Evolutionary conservation across 2,113 vertebrate species (phyloP).

Genomic region (Ictalurus punctatus): DNA sequence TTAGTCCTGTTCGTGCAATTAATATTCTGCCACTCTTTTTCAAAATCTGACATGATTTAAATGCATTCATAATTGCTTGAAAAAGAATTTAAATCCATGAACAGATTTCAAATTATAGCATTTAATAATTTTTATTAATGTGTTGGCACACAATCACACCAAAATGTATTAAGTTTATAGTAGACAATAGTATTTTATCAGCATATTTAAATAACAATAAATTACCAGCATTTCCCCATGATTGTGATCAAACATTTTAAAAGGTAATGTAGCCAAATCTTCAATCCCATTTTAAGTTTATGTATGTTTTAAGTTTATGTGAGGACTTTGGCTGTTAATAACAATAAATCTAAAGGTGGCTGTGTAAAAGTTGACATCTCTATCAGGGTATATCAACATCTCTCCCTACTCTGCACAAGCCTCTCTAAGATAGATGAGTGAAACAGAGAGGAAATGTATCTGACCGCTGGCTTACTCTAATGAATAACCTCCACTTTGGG

Average conservation of each 20-base stretch:
- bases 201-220: background rate
- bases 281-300: slow-evolving; percentile 78
- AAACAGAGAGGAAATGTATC: slow-evolving; percentile 99
- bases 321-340: slow-evolving; percentile 83
- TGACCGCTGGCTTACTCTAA: slow-evolving; percentile 98
- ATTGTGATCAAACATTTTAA: slow-evolving; percentile 23
- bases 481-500: slow-evolving; percentile 99
- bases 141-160: background rate
- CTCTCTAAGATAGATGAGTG: slow-evolving; percentile 99
- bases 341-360: slow-evolving; percentile 97
- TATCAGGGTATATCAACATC: slow-evolving; percentile 99
- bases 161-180: background rate
- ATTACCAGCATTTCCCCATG: slow-evolving; percentile 11
- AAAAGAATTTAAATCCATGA: background rate
- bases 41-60: background rate
- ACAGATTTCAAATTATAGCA: background rate
- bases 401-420: slow-evolving; percentile 92
- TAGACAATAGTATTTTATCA: background rate
- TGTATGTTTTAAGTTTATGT: slow-evolving; percentile 81
- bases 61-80: background rate
- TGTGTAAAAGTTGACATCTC: slow-evolving; percentile 98
- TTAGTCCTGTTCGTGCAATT: background rate
- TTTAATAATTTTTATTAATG: background rate
- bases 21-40: background rate
- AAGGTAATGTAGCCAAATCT: slow-evolving; percentile 7